Evolutionary conservation across 1,140 invertebrate species (phyloP).

Genomic region (Eciton burchellii): DNA sequence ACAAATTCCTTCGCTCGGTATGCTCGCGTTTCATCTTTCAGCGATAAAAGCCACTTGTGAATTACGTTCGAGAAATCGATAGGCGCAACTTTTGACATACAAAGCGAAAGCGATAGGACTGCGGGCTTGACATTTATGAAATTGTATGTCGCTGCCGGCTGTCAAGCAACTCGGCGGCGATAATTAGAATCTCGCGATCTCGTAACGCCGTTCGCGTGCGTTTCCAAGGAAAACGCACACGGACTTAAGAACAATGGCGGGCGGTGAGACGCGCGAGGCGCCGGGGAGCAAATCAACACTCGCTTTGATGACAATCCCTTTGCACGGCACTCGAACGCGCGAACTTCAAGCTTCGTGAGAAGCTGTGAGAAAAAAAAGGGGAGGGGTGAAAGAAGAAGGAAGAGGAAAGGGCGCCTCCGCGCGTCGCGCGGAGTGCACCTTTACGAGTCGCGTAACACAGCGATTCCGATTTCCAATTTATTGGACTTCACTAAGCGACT

Average conservation of each 20-base stretch:
- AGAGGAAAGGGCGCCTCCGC: not conserved
- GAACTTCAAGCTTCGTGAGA: not conserved
- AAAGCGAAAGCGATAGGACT: not conserved
- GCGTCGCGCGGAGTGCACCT: constrained; percentile 8
- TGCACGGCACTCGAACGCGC: not conserved
- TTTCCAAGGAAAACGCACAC: not conserved
- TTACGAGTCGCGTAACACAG: constrained; percentile 34
- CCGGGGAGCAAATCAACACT: constrained; percentile 1
- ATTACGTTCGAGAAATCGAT: constrained; percentile 35
- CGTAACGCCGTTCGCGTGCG: not conserved
- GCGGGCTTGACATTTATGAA: not conserved
- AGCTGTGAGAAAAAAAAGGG: constrained; percentile 27
- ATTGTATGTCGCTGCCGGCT: not conserved
- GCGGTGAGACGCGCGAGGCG: not conserved
- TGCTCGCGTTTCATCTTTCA: constrained; percentile 65
- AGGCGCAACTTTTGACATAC: constrained; percentile 25
- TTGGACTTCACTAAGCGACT: constrained; percentile 74
- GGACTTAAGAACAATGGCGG: not conserved
- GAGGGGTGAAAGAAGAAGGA: no score
- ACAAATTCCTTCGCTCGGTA: constrained; percentile 81
- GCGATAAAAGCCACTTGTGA: constrained; percentile 66
- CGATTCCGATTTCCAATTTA: constrained; percentile 73
- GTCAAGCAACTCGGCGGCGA: not conserved
- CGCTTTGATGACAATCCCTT: constrained; percentile 43
- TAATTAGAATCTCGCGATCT: constrained; percentile 33